These are phyloP conservation scores for Anastrepha obliqua DNA, from an alignment of 1,140 invertebrate species.

Conservation along the genomic window DNA sequence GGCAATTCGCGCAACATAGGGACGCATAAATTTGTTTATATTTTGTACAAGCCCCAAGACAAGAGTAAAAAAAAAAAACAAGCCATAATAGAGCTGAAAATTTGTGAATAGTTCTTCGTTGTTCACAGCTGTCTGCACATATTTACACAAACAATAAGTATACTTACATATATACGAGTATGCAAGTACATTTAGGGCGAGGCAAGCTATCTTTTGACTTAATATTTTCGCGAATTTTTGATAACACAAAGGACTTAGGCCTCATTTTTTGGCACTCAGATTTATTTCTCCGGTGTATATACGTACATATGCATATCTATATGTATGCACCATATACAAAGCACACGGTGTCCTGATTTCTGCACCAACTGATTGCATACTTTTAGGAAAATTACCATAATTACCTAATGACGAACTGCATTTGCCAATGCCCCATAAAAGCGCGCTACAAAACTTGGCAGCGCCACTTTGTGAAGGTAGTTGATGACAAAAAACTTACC, in stretches of 20 bases:
- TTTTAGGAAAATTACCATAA: constrained; percentile 52
- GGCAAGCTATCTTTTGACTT: neutral
- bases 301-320: neutral
- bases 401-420: constrained; percentile 10
- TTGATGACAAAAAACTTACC: constrained; percentile 25
- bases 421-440: neutral
- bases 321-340: neutral
- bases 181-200: neutral
- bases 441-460: neutral
- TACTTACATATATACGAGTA: neutral
- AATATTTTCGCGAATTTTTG: neutral
- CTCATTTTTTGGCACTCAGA: neutral
- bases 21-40: neutral
- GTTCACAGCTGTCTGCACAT: neutral
- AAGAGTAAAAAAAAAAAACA: neutral
- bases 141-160: neutral
- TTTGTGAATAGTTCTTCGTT: neutral
- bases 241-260: neutral
- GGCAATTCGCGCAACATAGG: neutral
- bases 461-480: neutral
- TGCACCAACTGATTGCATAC: constrained; percentile 29
- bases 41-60: neutral
- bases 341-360: neutral
- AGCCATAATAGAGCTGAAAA: neutral
- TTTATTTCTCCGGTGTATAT: neutral